Conservation (phyloP, 1,140 invertebrate species). For the Harpegnathos saltator region DNA sequence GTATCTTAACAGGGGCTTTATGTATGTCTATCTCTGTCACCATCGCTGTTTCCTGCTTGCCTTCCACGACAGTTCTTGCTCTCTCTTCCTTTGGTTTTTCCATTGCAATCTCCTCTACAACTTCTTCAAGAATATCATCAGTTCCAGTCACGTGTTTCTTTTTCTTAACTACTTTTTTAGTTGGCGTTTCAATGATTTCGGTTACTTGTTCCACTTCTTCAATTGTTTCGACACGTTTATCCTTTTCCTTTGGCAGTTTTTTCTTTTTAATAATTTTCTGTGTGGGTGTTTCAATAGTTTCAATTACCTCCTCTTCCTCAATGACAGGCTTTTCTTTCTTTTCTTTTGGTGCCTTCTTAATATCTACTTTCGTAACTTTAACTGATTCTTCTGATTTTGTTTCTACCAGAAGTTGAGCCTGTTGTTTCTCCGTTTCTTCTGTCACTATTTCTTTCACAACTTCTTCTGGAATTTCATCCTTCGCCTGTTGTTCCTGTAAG, state of each 20-base stretch:
- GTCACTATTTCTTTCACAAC: constrained; percentile 56
- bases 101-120: constrained; percentile 72
- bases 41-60: constrained; percentile 3
- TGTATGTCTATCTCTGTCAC: constrained; percentile 33
- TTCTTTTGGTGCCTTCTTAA: constrained; percentile 67
- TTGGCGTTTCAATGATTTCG: constrained; percentile 69
- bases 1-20: constrained; percentile 58
- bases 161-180: constrained; percentile 71
- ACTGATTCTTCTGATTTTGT: constrained; percentile 68
- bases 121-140: constrained; percentile 69
- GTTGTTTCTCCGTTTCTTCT: constrained; percentile 69
- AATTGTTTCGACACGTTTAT: constrained; percentile 51
- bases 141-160: constrained; percentile 72
- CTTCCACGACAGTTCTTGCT: constrained; percentile 57
- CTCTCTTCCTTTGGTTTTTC: constrained; percentile 70
- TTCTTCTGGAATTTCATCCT: constrained; percentile 74
- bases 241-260: constrained; percentile 73
- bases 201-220: constrained; percentile 70
- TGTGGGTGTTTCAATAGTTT: constrained; percentile 70
- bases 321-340: constrained; percentile 68
- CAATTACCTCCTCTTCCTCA: constrained; percentile 78
- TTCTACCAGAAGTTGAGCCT: constrained; percentile 70
- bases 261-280: constrained; percentile 78
- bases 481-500: constrained; percentile 58
- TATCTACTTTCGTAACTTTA: constrained; percentile 77